Base-by-base conservation (phyloP, 2,113 vertebrate species). In the Poeciliopsis occidentalis region DNA sequence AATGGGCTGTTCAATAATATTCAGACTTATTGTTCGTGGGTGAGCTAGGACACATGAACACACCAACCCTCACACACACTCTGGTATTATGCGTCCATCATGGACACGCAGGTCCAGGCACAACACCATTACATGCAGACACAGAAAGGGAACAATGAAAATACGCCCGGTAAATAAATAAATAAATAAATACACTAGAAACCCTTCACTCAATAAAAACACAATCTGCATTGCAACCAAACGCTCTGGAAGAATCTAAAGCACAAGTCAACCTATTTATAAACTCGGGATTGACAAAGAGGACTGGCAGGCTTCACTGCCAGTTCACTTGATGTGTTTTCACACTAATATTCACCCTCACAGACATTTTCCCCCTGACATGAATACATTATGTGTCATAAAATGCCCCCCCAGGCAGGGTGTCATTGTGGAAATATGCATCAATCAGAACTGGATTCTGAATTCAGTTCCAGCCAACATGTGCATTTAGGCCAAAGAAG, bases 241-340 rank as follows among this genome's bases (percentile, higher is more conserved):
- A 83, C 34, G 74, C 79, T 66, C 30, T 11, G 8, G 30, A 83
- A 68, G 66, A 79, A 88, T 72, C 63, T 61, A 75, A 74, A 79
- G 67, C 70, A 73, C 73, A 76, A 75, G 60, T 73, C 80, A 15
- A 62, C 80, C 74, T 91, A 85, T 88, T 88, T 83, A 83, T 89
- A 85, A 80, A 30, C 54, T 12, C 4, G 4, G 27, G 64, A 71
- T 69, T 83, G 87, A 89, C 71, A 66, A 37, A 76, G 69, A 78
- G 80, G 15, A 71, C 75, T 76, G 72, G 66, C 34, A 30, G 75
- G 85, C 47, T 82, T 85, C 61, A 64, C 41, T 68, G 44, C 60
- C 12, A 60, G 3, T 5, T 66, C 76, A 73, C 73, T 74, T 41
- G 68, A 67, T 82, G 60, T 72, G 68, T 68, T 57, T 34, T 2